phyloP scores from a whole-genome alignment of 2,888 invertebrate genomes.

The Acronicta alni region DNA sequence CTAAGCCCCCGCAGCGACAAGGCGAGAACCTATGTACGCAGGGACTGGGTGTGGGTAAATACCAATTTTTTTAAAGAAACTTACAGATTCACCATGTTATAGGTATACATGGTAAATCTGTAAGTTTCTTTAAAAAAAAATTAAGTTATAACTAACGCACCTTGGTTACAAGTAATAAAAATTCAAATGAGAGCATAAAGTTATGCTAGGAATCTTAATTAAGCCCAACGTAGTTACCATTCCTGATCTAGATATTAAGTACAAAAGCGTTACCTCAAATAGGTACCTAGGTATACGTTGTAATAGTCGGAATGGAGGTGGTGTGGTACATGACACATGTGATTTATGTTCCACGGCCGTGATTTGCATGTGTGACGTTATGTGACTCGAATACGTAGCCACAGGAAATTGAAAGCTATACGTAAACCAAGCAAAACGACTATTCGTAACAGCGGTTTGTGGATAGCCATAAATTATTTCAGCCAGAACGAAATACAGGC shows the following conservation, averaged over 20 bases:
- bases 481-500: neutral
- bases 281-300: neutral
- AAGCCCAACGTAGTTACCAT: neutral
- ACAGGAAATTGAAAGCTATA: constrained; percentile 65
- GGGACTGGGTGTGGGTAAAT: too few species aligned
- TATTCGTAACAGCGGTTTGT: constrained; percentile 14
- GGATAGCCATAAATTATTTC: constrained; percentile 10
- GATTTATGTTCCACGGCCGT: constrained; percentile 53
- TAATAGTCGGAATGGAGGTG: constrained; percentile 24
- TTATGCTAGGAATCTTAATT: neutral
- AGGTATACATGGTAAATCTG: too few species aligned
- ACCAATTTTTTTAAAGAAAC: too few species aligned
- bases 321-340: constrained; percentile 20
- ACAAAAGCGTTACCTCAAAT: neutral
- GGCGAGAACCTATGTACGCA: too few species aligned
- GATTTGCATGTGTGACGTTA: constrained; percentile 58
- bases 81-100: too few species aligned
- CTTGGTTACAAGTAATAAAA: too few species aligned
- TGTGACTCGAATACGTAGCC: constrained; percentile 38
- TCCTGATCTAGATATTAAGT: neutral
- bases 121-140: too few species aligned
- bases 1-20: too few species aligned
- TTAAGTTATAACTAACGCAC: too few species aligned
- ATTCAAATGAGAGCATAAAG: too few species aligned
- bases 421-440: constrained; percentile 25